phyloP scores from a whole-genome alignment of 2,797 vertebrate species.

The Myotis myotis region DNA sequence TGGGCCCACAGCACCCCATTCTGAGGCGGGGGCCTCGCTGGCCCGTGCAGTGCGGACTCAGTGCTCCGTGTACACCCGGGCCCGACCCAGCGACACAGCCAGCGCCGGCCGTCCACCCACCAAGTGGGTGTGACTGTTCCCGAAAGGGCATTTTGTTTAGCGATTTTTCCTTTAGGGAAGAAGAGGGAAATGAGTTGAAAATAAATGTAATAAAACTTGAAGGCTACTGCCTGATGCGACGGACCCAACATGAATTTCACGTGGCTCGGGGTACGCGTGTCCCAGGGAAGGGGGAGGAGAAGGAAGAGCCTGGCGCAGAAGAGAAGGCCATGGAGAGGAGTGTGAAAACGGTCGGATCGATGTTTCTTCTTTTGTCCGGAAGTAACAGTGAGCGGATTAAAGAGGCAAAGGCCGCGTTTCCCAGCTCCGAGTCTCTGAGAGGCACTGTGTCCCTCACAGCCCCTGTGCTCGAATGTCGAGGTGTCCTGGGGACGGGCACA shows the following conservation, averaged over 20 bases:
- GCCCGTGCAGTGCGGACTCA: background rate
- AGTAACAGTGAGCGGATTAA: background rate
- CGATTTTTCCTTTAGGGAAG: slow-evolving; percentile 76
- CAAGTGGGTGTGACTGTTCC: slow-evolving; percentile 66
- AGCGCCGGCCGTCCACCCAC: slow-evolving; percentile 66
- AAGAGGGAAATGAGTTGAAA: slow-evolving; percentile 81
- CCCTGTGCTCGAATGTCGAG: background rate
- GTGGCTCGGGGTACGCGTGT: slow-evolving; percentile 50
- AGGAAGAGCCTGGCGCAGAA: background rate
- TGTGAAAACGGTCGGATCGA: background rate
- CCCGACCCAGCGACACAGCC: background rate
- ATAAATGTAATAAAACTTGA: slow-evolving; percentile 79
- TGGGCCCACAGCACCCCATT: background rate
- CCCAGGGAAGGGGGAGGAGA: background rate
- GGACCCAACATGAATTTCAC: slow-evolving; percentile 73
- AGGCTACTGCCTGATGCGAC: slow-evolving; percentile 58
- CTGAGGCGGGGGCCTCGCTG: background rate
- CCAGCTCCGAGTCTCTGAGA: background rate
- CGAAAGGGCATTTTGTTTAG: slow-evolving; percentile 64
- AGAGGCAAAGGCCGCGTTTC: background rate
- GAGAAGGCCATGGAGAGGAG: background rate
- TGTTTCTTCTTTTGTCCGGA: background rate
- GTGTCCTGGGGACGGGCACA: background rate
- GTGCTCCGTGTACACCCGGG: background rate
- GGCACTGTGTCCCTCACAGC: background rate